Conservation (phyloP, 2,797 vertebrate species). For the Crossoptilon crossoptilon region DNA sequence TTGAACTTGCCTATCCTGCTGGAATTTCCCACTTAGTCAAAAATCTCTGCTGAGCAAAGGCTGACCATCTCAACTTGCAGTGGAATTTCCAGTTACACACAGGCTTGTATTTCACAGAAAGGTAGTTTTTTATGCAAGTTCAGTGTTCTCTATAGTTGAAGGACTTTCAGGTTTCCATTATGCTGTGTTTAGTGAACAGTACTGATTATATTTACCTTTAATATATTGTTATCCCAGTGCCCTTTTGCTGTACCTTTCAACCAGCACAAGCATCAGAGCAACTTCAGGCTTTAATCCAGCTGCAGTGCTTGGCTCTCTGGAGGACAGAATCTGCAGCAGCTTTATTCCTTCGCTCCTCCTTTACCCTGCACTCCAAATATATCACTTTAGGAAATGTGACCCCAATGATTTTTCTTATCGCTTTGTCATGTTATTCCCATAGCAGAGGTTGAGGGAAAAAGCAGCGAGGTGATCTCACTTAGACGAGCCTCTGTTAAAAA, state of each 20-base stretch:
- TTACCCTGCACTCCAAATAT: background rate
- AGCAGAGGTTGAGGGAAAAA: background rate
- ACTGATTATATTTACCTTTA: background rate
- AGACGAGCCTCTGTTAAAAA: background rate
- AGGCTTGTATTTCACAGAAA: background rate
- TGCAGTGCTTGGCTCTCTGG: background rate
- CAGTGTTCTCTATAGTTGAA: background rate
- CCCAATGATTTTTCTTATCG: background rate
- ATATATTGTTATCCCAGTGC: background rate
- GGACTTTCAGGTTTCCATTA: background rate
- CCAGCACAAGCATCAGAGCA: background rate
- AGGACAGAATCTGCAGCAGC: background rate
- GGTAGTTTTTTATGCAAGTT: background rate
- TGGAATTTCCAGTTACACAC: background rate
- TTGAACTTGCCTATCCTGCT: background rate
- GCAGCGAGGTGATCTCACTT: background rate
- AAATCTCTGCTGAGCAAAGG: background rate
- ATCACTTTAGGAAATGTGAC: background rate
- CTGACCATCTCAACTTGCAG: background rate
- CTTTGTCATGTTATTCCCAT: background rate
- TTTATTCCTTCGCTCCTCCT: background rate
- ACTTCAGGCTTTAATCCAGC: background rate
- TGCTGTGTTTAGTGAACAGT: background rate
- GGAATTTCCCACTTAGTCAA: conserved; percentile 35
- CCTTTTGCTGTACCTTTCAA: background rate